Evolutionary conservation across 1,140 invertebrate genomes (phyloP), one percentile per base, ranked within the genome.

Genomic region (Halesus radiatus): DNA sequence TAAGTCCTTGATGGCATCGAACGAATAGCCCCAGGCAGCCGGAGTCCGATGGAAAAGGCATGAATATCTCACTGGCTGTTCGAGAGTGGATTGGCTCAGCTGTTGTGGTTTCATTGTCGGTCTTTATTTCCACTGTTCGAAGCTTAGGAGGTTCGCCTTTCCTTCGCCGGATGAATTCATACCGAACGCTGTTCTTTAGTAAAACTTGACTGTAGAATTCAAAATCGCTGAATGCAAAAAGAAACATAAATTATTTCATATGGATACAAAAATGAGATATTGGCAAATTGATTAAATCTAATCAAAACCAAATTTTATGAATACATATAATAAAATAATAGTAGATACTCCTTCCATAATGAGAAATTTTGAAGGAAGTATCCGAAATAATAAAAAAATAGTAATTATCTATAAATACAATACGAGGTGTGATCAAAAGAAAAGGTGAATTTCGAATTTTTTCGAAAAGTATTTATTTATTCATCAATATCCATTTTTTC

Each of bases 1-100:
- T 81, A 1, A 70, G 20, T 53, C 83, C 80, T 3, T 85, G 53
- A 5, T 13, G 81, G 80, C 88, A 89, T 78, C 83, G 83, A 3
- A 89, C 80, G 81, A 85, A 87, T 6, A 89, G 80, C 26, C 84
- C 87, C 26, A 83, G 80, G 77, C 88, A 88, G 56, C 54, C 29
- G 22, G 58, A 26, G 22, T 70, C 76, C 6, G 37, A 16, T 3
- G 26, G 62, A 3, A 26, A 18, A 7, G 77, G 64, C 73, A 79
- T 64, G 53, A 53, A 62, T 73, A 77, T 78, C n/a, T 76, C 68
- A 32, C 22, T 74, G 52, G 53, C 70, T 26, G 70, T 45, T 50
- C 20, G 10, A 16, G 13, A 3, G 18, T 8, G 15, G 18, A n/a
- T 45, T 5, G 15, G 8, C 7, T 50, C n/a, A 26, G 13, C 23